Percentiles rank a stretch among this genome's conserved stretches.
Conservation (phyloP, 2,888 invertebrate species). For the Anthophora plumipes region DNA sequence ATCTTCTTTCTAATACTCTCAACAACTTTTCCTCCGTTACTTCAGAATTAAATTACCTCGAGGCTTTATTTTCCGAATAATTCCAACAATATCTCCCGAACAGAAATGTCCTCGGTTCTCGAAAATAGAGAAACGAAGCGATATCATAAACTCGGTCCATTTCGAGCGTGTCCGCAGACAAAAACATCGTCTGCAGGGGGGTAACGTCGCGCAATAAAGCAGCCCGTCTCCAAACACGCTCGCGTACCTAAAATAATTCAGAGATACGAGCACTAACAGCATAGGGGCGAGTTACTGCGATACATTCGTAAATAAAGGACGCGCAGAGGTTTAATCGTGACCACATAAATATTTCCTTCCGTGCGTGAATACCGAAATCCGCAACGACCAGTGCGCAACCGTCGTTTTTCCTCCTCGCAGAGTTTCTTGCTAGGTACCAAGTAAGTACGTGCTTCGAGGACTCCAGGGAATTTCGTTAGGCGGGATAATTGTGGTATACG, state of each 20-base stretch:
- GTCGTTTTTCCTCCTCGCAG: neutral
- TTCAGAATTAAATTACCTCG: neutral
- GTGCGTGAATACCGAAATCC: slow-evolving; percentile 27
- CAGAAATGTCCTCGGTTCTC: neutral
- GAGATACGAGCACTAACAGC: neutral
- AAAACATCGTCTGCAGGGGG: slow-evolving; percentile 17
- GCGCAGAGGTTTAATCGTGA: slow-evolving; percentile 23
- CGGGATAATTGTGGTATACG: neutral
- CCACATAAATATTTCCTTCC: slow-evolving; percentile 33
- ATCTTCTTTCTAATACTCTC: too few species aligned
- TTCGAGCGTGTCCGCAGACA: slow-evolving; percentile 8
- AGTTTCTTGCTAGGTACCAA: slow-evolving; percentile 3
- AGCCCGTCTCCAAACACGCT: slow-evolving; percentile 5
- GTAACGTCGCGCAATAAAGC: slow-evolving; percentile 19
- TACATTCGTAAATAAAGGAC: slow-evolving; percentile 34
- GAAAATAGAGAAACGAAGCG: neutral
- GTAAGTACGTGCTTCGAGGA: neutral
- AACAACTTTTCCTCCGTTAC: too few species aligned
- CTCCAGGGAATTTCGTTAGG: neutral
- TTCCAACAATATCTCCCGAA: neutral
- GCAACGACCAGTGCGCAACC: neutral
- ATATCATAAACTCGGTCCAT: slow-evolving; percentile 31
- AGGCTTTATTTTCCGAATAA: neutral
- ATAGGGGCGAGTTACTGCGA: neutral
- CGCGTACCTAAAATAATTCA: slow-evolving; percentile 33